phyloP scores from a whole-genome alignment of 1,140 invertebrate species.

The Nasonia giraulti region DNA sequence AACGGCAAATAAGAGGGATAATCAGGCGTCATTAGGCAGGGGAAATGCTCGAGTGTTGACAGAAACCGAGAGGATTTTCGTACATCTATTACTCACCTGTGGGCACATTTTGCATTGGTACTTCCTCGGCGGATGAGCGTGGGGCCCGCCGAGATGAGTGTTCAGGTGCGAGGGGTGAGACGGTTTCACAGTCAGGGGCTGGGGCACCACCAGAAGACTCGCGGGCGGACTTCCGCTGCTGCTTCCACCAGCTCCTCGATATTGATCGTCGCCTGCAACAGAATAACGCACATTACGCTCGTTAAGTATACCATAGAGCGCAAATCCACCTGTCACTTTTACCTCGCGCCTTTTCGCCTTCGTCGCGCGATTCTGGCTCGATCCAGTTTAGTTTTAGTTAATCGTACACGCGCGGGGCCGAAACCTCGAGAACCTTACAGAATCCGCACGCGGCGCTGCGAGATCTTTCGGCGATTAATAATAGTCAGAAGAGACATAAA shows the following conservation, averaged over 20 bases:
- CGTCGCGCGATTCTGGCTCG: too few relatives aligned
- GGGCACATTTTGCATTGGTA: conserved; percentile 99
- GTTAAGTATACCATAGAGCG: too few relatives aligned
- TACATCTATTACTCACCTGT: conserved; percentile 83
- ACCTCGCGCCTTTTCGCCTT: too few relatives aligned
- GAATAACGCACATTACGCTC: not conserved
- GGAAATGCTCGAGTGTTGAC: conserved; percentile 17
- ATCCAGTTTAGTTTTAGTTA: too few relatives aligned
- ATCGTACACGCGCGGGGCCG: too few relatives aligned
- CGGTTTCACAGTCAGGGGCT: conserved; percentile 86
- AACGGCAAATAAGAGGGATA: not conserved
- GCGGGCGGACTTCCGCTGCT: conserved; percentile 73
- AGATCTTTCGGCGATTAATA: too few relatives aligned
- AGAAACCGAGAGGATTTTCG: conserved; percentile 10
- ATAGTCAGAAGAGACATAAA: not conserved
- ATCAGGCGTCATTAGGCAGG: conserved; percentile 20
- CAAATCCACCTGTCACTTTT: too few relatives aligned
- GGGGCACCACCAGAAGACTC: conserved; percentile 90
- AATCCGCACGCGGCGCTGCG: not conserved
- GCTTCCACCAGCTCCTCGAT: conserved; percentile 74
- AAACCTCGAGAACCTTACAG: not conserved
- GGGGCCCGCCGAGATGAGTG: conserved; percentile 70
- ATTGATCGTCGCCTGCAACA: conserved; percentile 73
- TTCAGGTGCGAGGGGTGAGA: conserved; percentile 72
- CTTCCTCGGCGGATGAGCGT: conserved; percentile 80